Percentiles rank a stretch among this genome's conserved stretches.
These are phyloP conservation scores for Phrynosoma platyrhinos DNA, from an alignment of 2,113 vertebrate species.

Conservation along the genomic window DNA sequence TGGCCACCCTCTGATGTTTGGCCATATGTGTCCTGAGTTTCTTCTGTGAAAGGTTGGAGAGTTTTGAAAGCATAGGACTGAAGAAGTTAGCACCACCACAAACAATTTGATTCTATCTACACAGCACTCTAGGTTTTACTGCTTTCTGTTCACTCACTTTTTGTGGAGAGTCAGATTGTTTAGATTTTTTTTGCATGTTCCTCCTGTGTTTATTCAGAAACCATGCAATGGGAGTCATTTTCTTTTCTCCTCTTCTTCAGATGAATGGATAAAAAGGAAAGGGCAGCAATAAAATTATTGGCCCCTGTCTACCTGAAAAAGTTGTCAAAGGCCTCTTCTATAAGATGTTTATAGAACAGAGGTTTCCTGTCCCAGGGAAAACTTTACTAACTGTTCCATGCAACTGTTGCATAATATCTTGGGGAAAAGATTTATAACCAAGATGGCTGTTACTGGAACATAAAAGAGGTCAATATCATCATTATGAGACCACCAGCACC, in stretches of 20 bases:
- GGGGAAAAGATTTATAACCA: constrained; percentile 57
- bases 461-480: constrained; percentile 52
- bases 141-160: too few relatives aligned
- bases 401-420: background rate
- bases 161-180: too few relatives aligned
- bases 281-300: background rate
- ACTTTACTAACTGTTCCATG: background rate
- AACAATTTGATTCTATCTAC: too few relatives aligned
- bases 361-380: background rate
- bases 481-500: constrained; percentile 46
- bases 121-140: too few relatives aligned
- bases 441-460: constrained; percentile 60
- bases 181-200: too few relatives aligned
- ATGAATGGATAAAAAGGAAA: background rate
- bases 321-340: background rate
- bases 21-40: too few relatives aligned
- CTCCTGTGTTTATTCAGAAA: too few relatives aligned
- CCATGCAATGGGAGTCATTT: too few relatives aligned
- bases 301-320: background rate
- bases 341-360: background rate
- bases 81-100: too few relatives aligned
- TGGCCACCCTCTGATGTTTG: too few relatives aligned
- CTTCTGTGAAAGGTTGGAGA: too few relatives aligned
- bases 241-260: background rate
- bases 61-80: too few relatives aligned